A percentile compares a stretch with the other conserved stretches of the same genome.
Conservation (phyloP, 2,113 vertebrate genomes). For the Lanius ludovicianus region DNA sequence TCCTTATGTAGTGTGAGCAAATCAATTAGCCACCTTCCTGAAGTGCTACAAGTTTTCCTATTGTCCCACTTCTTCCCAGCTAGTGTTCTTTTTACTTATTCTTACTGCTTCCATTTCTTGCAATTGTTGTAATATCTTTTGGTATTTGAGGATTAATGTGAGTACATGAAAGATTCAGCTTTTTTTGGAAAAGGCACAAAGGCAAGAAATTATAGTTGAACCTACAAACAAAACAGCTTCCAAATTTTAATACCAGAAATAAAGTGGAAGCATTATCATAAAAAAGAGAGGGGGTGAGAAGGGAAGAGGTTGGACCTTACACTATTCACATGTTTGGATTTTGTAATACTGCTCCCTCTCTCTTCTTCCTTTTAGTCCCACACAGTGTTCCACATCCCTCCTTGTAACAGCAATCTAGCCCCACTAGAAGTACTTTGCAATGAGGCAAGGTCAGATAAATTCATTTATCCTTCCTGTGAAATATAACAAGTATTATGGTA, state of each 20-base stretch:
- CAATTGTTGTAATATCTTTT: not conserved
- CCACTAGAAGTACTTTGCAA: not conserved
- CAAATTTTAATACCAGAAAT: not conserved
- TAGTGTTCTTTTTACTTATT: not conserved
- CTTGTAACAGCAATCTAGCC: not conserved
- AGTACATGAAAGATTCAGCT: not conserved
- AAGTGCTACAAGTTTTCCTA: not conserved
- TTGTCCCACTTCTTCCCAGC: not conserved
- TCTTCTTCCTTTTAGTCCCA: not conserved
- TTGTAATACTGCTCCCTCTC: not conserved
- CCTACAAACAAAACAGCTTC: not conserved
- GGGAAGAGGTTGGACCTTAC: not conserved
- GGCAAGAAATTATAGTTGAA: not conserved
- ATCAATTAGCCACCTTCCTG: not conserved
- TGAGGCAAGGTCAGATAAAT: not conserved
- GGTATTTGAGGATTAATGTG: not conserved
- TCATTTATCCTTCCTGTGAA: not conserved
- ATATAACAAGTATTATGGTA: not conserved
- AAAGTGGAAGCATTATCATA: not conserved
- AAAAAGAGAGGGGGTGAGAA: not conserved
- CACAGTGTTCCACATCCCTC: not conserved
- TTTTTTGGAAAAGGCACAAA: not conserved
- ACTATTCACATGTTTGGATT: not conserved
- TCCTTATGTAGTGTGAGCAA: not conserved
- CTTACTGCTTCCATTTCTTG: not conserved